Conservation (phyloP, 2,113 vertebrate species). For the Lamprotornis superbus region DNA sequence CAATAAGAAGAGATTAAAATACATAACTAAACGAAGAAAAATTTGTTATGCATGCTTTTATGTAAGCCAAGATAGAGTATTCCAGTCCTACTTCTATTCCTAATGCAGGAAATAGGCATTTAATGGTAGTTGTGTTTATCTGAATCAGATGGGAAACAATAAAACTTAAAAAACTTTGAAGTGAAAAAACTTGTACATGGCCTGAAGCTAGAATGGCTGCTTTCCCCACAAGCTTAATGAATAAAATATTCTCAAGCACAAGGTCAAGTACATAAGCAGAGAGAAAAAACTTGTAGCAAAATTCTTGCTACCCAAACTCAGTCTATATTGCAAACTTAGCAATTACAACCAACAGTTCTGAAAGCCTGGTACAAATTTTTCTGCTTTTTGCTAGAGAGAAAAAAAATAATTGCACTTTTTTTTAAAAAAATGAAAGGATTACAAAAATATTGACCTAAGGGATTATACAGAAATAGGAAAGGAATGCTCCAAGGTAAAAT, state of each 20-base stretch:
- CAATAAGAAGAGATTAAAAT: background rate
- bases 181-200: background rate
- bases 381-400: constrained; percentile 13
- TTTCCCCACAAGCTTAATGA: background rate
- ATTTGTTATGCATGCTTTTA: background rate
- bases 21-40: background rate
- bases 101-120: background rate
- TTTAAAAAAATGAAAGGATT: background rate
- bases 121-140: background rate
- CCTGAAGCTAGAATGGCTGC: background rate
- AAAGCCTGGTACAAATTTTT: background rate
- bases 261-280: background rate
- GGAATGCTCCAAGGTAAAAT: background rate
- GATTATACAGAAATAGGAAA: background rate
- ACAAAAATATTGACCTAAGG: background rate
- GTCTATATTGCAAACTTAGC: background rate
- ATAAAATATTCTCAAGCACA: background rate
- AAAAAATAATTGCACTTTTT: background rate
- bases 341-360: background rate
- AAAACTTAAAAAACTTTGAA: background rate
- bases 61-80: background rate
- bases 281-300: background rate
- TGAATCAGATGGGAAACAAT: background rate
- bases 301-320: background rate
- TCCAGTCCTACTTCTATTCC: background rate